Evolutionary conservation across 2,113 vertebrate species (phyloP).

Genomic region (Scomber japonicus): DNA sequence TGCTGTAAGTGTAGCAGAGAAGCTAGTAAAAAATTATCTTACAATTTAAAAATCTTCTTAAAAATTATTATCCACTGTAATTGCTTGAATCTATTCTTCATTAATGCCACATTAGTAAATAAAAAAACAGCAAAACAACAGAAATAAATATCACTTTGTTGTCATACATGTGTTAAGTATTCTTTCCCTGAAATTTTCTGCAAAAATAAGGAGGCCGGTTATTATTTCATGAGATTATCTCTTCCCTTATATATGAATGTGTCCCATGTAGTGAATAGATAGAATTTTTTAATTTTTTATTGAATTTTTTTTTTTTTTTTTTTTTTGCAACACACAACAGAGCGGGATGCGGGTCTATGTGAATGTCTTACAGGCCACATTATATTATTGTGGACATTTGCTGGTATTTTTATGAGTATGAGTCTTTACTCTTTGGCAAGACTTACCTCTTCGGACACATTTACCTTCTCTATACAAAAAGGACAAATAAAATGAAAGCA

Average conservation of each 20-base stretch:
- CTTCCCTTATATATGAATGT: slow-evolving; percentile 34
- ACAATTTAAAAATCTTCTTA: slow-evolving; percentile 70
- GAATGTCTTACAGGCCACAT: slow-evolving; percentile 64
- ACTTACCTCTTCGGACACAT: slow-evolving; percentile 56
- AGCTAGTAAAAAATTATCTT: slow-evolving; percentile 76
- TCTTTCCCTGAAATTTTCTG: slow-evolving; percentile 96
- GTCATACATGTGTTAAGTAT: slow-evolving; percentile 81
- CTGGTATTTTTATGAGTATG: slow-evolving; percentile 71
- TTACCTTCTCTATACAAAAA: slow-evolving; percentile 58
- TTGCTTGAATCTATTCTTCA: slow-evolving; percentile 52
- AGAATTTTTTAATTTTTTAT: slow-evolving; percentile 28
- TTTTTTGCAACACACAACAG: slow-evolving; percentile 46
- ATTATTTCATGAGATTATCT: slow-evolving; percentile 84
- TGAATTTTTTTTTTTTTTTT: not conserved
- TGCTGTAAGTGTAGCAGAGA: slow-evolving; percentile 62
- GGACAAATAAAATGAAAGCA: slow-evolving; percentile 47
- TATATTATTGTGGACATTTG: slow-evolving; percentile 65
- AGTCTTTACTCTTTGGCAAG: slow-evolving; percentile 80
- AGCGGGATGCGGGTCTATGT: slow-evolving; percentile 58
- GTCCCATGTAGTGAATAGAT: slow-evolving; percentile 30
- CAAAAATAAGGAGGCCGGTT: slow-evolving; percentile 75
- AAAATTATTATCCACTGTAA: slow-evolving; percentile 60
- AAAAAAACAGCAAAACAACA: slow-evolving; percentile 65
- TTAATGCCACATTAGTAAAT: slow-evolving; percentile 68
- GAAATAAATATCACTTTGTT: slow-evolving; percentile 75